Percentiles rank a stretch among this genome's conserved stretches.
Conservation (phyloP, 2,113 vertebrate genomes). For the Falcunculus frontatus region DNA sequence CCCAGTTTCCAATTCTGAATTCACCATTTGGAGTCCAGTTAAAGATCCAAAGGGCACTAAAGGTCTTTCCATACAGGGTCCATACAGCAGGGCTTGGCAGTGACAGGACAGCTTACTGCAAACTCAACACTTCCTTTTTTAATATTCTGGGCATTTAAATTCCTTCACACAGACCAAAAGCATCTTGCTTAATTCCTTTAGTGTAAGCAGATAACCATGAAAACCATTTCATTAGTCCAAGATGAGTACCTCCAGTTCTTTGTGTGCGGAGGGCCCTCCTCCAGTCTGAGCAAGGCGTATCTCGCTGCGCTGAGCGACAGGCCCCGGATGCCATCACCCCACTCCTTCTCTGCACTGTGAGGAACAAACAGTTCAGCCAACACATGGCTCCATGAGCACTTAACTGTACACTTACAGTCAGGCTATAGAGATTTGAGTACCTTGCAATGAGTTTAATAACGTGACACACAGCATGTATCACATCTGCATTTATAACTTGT, state of each 20-base stretch:
- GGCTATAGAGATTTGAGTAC: neutral
- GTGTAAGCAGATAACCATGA: neutral
- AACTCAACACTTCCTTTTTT: neutral
- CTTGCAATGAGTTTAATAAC: neutral
- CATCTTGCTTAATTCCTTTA: neutral
- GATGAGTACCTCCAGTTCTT: conserved; percentile 93
- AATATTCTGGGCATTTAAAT: neutral
- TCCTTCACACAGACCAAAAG: neutral
- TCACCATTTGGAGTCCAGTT: neutral
- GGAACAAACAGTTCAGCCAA: neutral
- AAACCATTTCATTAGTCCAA: neutral
- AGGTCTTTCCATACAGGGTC: neutral
- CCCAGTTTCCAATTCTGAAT: neutral
- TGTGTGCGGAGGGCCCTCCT: conserved; percentile 94
- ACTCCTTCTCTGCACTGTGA: conserved; percentile 92
- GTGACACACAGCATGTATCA: fast-evolving
- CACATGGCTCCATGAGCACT: fast-evolving
- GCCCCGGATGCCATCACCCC: conserved; percentile 96
- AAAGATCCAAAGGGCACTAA: neutral
- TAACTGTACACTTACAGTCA: neutral
- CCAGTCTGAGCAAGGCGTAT: conserved; percentile 88
- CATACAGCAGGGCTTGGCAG: neutral
- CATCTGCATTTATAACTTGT: neutral
- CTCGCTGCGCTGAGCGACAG: conserved; percentile 94
- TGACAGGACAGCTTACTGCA: neutral